Evolutionary conservation across 2,113 vertebrate species (phyloP), one percentile per base, ranked within the genome.

Genomic region (Antechinus flavipes): DNA sequence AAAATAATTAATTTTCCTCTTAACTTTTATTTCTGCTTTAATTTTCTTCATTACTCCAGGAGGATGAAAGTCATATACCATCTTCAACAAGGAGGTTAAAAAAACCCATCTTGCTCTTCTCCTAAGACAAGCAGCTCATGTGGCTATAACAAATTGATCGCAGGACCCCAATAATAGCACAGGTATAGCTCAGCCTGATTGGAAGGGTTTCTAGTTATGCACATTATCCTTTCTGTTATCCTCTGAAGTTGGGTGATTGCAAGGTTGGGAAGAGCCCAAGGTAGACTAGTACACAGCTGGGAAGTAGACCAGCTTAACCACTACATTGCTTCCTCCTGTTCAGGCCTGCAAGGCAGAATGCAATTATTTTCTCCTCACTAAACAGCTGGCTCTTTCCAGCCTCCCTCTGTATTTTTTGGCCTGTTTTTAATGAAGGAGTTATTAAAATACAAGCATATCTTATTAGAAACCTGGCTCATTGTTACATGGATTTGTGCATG

Each of bases 311-410:
- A n/a, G 61, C 61, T 76, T 76, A 76, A n/a, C 35, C 0, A 16
- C 30, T 30, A 76, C 61, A 76, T 76, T n/a, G 14, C 61, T 35
- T 76, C 61, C 61, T 68, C 35, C 35, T n/a, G 35, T 76, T n/a
- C 35, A n/a, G 35, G 61, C 35, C 61, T 76, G 89, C 49, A 94
- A 47, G 0, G 8, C 47, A 93, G 35, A 42, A 56, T 27, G 56
- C 49, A 27, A 25, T 56, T 0, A 2, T 0, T 42, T 7, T n/a
- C 23, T 47, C 10, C 4, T 10, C 1, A 12, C 26, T 0, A 16
- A 24, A 76, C 35, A 16, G 7, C 23, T 25, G 68, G n/a, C 49
- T 96, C 53, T 8, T 35, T 0, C 0, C 26, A 68, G 24, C 25
- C 50, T 9, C 46, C 22, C 22, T 55, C 8, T 2, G 4, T 42